These are phyloP conservation scores for Myiotriccus ornatus DNA, from an alignment of 2,797 vertebrate genomes.

Conservation along the genomic window DNA sequence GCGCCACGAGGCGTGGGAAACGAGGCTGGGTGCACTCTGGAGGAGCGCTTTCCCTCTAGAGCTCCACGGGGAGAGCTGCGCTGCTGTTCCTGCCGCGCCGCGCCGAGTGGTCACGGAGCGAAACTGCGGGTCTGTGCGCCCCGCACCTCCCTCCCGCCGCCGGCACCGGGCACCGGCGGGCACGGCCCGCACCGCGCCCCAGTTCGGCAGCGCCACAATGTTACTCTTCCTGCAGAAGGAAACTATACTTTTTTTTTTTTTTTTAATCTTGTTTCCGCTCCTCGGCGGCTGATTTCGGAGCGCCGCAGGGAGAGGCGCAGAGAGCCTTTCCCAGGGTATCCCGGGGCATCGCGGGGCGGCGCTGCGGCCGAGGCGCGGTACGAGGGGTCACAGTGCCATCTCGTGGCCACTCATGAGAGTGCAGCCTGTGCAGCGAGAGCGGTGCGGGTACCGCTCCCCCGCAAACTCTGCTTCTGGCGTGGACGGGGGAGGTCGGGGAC, in stretches of 20 bases:
- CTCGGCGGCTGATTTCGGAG: not conserved
- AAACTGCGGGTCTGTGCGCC: fast-evolving
- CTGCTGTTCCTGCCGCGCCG: not conserved
- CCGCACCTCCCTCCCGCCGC: not conserved
- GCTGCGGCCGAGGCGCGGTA: not conserved
- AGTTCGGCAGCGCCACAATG: not conserved
- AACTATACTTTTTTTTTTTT: fast-evolving
- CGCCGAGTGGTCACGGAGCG: too few species aligned
- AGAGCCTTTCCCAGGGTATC: fast-evolving
- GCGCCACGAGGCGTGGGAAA: not conserved
- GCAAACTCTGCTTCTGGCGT: fast-evolving
- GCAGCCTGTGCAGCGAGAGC: not conserved
- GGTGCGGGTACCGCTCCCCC: not conserved
- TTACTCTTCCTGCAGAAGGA: not conserved
- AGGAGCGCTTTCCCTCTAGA: not conserved
- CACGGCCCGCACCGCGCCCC: not conserved
- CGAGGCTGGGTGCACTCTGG: not conserved
- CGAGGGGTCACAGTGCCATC: slow-evolving; percentile 20
- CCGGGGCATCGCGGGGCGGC: too few species aligned
- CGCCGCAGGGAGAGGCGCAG: fast-evolving
- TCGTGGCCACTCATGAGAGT: not conserved
- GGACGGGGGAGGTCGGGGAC: fast-evolving
- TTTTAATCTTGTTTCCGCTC: not conserved
- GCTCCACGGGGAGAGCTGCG: not conserved
- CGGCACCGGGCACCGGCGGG: fast-evolving